These are phyloP conservation scores for Rhagologus leucostigma DNA, from an alignment of 2,113 vertebrate species.

Conservation along the genomic window DNA sequence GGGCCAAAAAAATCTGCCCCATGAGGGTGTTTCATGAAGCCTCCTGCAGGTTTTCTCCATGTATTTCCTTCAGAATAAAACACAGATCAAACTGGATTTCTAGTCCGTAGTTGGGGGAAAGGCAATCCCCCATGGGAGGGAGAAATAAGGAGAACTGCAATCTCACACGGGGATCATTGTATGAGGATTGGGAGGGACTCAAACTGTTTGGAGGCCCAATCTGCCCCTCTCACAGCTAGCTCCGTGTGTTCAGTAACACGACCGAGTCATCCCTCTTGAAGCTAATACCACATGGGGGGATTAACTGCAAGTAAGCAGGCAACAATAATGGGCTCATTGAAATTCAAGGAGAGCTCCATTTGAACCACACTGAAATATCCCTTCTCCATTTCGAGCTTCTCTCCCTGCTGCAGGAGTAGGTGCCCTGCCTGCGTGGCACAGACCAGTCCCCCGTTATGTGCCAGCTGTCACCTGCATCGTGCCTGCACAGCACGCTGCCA, in stretches of 20 bases:
- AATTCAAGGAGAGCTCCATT: neutral
- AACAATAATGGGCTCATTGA: slow-evolving; percentile 1
- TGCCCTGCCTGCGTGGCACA: fast-evolving
- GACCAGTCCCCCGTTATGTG: fast-evolving
- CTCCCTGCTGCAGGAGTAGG: fast-evolving
- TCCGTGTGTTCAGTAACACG: neutral
- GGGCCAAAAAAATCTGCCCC: neutral
- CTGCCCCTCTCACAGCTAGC: neutral
- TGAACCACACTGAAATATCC: neutral
- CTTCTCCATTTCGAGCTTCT: neutral
- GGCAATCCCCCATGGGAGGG: fast-evolving
- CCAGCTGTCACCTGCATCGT: fast-evolving
- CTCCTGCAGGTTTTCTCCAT: neutral
- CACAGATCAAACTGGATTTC: neutral
- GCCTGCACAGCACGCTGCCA: fast-evolving
- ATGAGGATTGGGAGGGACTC: neutral
- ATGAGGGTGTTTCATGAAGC: neutral
- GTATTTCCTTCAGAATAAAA: neutral
- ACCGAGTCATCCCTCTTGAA: neutral
- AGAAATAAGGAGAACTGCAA: neutral
- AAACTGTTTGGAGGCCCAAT: neutral
- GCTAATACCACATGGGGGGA: neutral
- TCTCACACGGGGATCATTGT: fast-evolving
- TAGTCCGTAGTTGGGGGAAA: neutral
- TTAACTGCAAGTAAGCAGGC: neutral